Percentiles rank a stretch among this genome's conserved stretches.
phyloP scores from a whole-genome alignment of 2,113 vertebrate genomes.

The Oreamnos americanus region DNA sequence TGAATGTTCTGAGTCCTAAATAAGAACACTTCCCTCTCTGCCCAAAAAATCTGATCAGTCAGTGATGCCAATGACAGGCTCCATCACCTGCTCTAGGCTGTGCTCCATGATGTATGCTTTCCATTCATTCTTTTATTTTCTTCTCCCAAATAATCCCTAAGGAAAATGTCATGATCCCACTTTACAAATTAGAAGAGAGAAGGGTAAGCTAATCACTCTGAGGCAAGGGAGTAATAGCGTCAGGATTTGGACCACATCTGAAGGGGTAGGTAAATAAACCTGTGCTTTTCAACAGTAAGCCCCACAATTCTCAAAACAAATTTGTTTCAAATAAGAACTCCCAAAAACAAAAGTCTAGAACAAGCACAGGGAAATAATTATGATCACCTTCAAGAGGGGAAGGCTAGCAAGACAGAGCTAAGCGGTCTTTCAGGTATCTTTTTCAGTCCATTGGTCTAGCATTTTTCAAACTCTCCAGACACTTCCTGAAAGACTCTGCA shows the following conservation, averaged over 20 bases:
- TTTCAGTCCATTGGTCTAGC: not conserved
- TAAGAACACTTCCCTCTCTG: not conserved
- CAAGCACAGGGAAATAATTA: not conserved
- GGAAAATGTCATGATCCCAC: not conserved
- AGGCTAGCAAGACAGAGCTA: not conserved
- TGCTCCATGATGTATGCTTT: not conserved
- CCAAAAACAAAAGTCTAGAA: not conserved
- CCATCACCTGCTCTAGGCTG: not conserved
- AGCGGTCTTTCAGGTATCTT: not conserved
- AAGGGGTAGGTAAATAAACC: not conserved
- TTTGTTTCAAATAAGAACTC: not conserved
- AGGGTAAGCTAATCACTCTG: not conserved
- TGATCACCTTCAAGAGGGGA: not conserved
- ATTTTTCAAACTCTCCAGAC: not conserved
- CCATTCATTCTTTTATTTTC: not conserved
- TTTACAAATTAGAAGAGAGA: not conserved
- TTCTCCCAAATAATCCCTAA: not conserved
- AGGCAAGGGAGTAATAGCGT: not conserved
- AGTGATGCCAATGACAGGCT: not conserved
- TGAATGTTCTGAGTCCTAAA: not conserved
- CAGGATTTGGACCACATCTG: not conserved
- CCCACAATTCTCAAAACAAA: not conserved
- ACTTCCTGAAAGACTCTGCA: not conserved
- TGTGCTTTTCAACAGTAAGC: not conserved
- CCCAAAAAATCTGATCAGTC: not conserved